Conservation (phyloP, 2,113 vertebrate species). For the Scophthalmus maximus region DNA sequence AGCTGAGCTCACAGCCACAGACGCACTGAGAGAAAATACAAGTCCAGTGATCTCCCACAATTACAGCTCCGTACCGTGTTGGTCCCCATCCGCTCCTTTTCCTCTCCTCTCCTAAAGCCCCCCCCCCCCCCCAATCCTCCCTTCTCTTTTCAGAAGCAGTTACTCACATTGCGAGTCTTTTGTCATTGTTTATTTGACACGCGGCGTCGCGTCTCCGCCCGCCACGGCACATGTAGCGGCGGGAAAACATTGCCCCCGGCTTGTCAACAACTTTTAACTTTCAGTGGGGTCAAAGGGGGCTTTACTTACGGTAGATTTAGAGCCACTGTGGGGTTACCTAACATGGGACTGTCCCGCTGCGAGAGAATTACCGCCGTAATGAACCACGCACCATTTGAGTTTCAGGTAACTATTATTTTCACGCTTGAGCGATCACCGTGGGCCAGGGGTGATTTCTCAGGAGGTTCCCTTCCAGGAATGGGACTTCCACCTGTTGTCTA, state of each 20-base stretch:
- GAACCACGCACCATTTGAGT: slow-evolving; percentile 64
- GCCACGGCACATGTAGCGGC: slow-evolving; percentile 24
- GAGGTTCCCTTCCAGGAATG: slow-evolving; percentile 68
- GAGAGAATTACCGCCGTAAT: slow-evolving; percentile 68
- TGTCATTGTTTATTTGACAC: slow-evolving; percentile 65
- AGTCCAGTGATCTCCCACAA: slow-evolving; percentile 28
- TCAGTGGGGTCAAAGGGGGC: slow-evolving; percentile 52
- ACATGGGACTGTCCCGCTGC: slow-evolving; percentile 56
- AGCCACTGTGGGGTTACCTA: slow-evolving; percentile 56
- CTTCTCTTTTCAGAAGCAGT: too few species aligned
- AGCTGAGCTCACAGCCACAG: slow-evolving; percentile 67
- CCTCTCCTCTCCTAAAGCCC: slow-evolving; percentile 20
- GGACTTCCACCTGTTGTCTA: slow-evolving; percentile 72
- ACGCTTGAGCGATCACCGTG: slow-evolving; percentile 57
- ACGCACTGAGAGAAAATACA: slow-evolving; percentile 52
- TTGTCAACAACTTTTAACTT: slow-evolving; percentile 58
- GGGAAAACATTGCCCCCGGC: slow-evolving; percentile 6
- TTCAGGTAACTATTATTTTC: slow-evolving; percentile 76
- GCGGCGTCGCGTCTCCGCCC: slow-evolving; percentile 16
- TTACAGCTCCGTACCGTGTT: slow-evolving; percentile 35
- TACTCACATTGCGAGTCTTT: slow-evolving; percentile 30
- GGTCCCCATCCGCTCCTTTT: slow-evolving; percentile 2
- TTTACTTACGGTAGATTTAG: slow-evolving; percentile 64
- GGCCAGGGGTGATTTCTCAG: slow-evolving; percentile 66
- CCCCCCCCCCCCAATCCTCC: too few species aligned